phyloP scores from a whole-genome alignment of 1,140 invertebrate genomes.

The Zophobas atratus region DNA sequence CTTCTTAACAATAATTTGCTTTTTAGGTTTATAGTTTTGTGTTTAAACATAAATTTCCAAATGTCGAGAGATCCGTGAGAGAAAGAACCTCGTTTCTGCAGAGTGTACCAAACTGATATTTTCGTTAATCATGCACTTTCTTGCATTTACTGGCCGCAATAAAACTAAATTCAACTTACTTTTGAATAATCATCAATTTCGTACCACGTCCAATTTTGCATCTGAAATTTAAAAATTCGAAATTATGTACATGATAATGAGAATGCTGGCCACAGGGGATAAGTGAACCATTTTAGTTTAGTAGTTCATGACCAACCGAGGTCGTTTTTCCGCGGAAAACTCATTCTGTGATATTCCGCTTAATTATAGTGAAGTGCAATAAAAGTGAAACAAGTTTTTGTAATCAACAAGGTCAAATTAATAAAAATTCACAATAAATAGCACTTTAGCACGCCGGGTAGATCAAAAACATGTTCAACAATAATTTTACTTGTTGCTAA shows the following conservation, averaged over 20 bases:
- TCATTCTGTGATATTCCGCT: slow-evolving; percentile 23
- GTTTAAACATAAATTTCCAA: background rate
- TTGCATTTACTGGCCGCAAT: background rate
- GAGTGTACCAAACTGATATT: slow-evolving; percentile 25
- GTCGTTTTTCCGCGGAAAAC: slow-evolving; percentile 18
- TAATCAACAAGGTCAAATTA: slow-evolving; percentile 40
- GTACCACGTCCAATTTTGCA: slow-evolving; percentile 39
- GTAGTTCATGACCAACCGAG: background rate
- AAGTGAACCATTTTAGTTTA: too few relatives aligned
- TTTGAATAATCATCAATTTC: slow-evolving; percentile 41
- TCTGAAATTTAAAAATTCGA: slow-evolving; percentile 44
- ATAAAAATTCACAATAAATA: slow-evolving; percentile 38
- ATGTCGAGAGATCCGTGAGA: slow-evolving; percentile 4
- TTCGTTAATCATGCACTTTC: slow-evolving; percentile 26
- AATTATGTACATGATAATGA: slow-evolving; percentile 5
- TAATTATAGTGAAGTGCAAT: slow-evolving; percentile 36
- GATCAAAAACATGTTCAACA: slow-evolving; percentile 41
- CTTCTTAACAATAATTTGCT: slow-evolving; percentile 11
- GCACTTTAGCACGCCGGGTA: slow-evolving; percentile 27
- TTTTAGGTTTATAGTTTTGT: background rate
- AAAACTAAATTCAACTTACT: slow-evolving; percentile 40
- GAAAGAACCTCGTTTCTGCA: slow-evolving; percentile 12
- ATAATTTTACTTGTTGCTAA: slow-evolving; percentile 31
- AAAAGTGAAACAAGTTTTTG: slow-evolving; percentile 41
- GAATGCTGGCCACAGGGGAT: too few relatives aligned